Conservation (phyloP, 2,888 invertebrate species). For the Hecatera dysodea region DNA sequence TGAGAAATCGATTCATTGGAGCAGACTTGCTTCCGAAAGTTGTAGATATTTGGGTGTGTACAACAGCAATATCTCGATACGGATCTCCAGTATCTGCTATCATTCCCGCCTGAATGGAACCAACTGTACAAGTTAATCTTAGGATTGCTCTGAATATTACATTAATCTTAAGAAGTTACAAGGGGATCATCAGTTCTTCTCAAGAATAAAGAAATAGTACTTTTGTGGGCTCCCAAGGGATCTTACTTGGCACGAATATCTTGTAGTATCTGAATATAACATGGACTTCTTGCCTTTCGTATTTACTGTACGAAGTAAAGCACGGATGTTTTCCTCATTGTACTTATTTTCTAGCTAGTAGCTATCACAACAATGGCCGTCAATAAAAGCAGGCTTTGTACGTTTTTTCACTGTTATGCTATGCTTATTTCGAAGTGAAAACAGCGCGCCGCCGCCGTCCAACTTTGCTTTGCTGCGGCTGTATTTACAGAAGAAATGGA, state of each 20-base stretch:
- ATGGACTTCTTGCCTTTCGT: slow-evolving; percentile 33
- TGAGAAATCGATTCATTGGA: slow-evolving; percentile 50
- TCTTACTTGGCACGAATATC: slow-evolving; percentile 37
- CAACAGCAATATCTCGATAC: slow-evolving; percentile 28
- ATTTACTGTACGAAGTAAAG: slow-evolving; percentile 30
- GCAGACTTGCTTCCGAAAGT: slow-evolving; percentile 25
- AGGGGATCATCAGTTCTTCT: slow-evolving; percentile 30
- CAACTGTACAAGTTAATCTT: slow-evolving; percentile 29
- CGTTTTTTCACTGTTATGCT: slow-evolving; percentile 41
- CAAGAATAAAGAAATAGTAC: slow-evolving; percentile 36
- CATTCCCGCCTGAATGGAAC: slow-evolving; percentile 9
- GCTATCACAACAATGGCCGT: slow-evolving; percentile 48
- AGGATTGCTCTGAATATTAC: slow-evolving; percentile 49
- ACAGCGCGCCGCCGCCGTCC: slow-evolving; percentile 20
- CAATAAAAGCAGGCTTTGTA: slow-evolving; percentile 42
- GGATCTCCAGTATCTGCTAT: slow-evolving; percentile 23
- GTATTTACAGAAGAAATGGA: slow-evolving; percentile 22
- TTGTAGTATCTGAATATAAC: slow-evolving; percentile 43
- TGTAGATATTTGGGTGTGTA: slow-evolving; percentile 20
- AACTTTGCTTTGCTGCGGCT: slow-evolving; percentile 19
- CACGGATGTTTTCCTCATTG: slow-evolving; percentile 35
- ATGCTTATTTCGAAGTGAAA: slow-evolving; percentile 36
- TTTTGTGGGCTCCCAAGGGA: slow-evolving; percentile 34
- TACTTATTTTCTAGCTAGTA: slow-evolving; percentile 33
- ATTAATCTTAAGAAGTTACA: slow-evolving; percentile 46